These are phyloP conservation scores for Agriopis aurantiaria DNA, from an alignment of 2,888 invertebrate species.

Conservation along the genomic window DNA sequence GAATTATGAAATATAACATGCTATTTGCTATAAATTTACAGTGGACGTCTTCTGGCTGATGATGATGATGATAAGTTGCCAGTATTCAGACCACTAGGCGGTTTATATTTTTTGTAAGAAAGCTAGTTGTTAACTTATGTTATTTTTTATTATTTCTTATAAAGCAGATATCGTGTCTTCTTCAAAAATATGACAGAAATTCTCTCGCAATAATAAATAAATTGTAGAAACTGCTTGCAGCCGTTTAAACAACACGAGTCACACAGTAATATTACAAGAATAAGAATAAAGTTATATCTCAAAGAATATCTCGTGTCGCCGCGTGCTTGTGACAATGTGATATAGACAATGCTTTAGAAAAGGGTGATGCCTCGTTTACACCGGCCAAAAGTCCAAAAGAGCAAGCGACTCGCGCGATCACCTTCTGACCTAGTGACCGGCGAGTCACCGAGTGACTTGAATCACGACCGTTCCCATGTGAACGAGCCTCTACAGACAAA, in stretches of 20 bases:
- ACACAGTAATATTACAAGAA: conserved; percentile 76
- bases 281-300: conserved; percentile 81
- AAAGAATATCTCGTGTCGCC: conserved; percentile 81
- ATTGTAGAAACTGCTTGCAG: conserved; percentile 29
- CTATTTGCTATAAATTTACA: too few species aligned
- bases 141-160: too few species aligned
- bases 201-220: conserved; percentile 20
- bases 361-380: conserved; percentile 75
- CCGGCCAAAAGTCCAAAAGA: conserved; percentile 39
- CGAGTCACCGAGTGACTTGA: conserved; percentile 35
- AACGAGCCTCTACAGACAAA: conserved; percentile 74
- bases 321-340: conserved; percentile 83
- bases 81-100: too few species aligned
- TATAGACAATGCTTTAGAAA: conserved; percentile 83
- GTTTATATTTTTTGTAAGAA: too few species aligned
- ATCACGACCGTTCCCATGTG: conserved; percentile 44
- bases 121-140: too few species aligned
- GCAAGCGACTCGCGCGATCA: conserved; percentile 45
- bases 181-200: conserved; percentile 1
- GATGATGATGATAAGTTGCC: too few species aligned
- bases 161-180: not conserved
- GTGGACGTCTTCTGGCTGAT: too few species aligned
- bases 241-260: conserved; percentile 51
- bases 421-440: conserved; percentile 41
- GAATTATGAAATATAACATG: too few species aligned